These are phyloP conservation scores for Bergia sp. DNA, from an alignment of 92 coral and sea anemone species.

Conservation along the genomic window DNA sequence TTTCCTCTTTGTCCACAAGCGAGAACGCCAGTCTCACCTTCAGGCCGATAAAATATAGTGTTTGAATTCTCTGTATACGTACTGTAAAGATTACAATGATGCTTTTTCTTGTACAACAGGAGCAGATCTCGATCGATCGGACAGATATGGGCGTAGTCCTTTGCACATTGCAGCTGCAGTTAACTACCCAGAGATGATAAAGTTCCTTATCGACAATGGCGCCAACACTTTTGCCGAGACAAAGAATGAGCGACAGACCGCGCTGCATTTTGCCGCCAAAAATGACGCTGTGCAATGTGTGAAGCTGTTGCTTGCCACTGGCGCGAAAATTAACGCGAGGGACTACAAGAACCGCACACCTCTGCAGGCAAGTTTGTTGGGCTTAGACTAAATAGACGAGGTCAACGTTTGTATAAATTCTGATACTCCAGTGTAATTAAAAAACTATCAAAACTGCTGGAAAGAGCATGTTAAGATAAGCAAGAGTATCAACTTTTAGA, in stretches of 20 bases:
- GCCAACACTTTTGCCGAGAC: conserved; percentile 60
- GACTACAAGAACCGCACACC: conserved; percentile 76
- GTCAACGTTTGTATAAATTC: background rate
- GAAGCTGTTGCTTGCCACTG: conserved; percentile 65
- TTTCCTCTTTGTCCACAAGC: too few species aligned
- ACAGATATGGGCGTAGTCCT: conserved; percentile 70
- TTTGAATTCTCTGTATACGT: too few species aligned
- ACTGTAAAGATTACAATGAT: too few species aligned
- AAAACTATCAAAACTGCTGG: too few species aligned
- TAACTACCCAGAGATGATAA: conserved; percentile 70
- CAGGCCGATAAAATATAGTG: too few species aligned
- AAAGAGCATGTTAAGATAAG: too few species aligned
- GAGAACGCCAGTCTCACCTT: too few species aligned
- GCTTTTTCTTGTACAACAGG: conserved; percentile 16
- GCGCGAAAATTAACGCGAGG: conserved; percentile 69
- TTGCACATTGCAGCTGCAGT: conserved; percentile 83
- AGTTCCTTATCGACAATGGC: conserved; percentile 71
- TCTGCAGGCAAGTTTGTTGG: conserved; percentile 53
- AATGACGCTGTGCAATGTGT: conserved; percentile 66
- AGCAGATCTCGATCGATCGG: conserved; percentile 60
- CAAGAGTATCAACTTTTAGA: too few species aligned
- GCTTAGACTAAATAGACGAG: background rate
- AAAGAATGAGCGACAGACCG: conserved; percentile 64
- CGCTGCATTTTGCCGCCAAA: conserved; percentile 73
- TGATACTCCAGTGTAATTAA: too few species aligned